These are phyloP conservation scores for rabbit (Oryctolagus cuniculus) DNA, from an alignment of 2,113 vertebrate species.

Conservation along the genomic window mOryCun1.1 NC_091448.1:32872001-32872500, in stretches of 20 bases:
- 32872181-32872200: neutral
- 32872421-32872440: accelerated
- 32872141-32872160: accelerated
- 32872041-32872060: neutral
- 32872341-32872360: neutral
- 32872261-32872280: accelerated
- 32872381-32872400: accelerated
- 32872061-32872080: no score
- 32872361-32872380: neutral
- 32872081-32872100: neutral
- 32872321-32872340: accelerated
- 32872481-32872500: neutral
- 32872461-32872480: neutral
- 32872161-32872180: neutral
- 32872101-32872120: accelerated
- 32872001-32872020: neutral
- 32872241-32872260: accelerated
- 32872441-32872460: neutral
- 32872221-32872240: neutral
- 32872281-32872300: accelerated
- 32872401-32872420: neutral
- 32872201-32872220: neutral
- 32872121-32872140: neutral
- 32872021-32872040: neutral
- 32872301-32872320: neutral